Evolutionary conservation across 2,888 invertebrate species (phyloP), one percentile per base, ranked within the genome.

Genomic region (Patella caerulea): DNA sequence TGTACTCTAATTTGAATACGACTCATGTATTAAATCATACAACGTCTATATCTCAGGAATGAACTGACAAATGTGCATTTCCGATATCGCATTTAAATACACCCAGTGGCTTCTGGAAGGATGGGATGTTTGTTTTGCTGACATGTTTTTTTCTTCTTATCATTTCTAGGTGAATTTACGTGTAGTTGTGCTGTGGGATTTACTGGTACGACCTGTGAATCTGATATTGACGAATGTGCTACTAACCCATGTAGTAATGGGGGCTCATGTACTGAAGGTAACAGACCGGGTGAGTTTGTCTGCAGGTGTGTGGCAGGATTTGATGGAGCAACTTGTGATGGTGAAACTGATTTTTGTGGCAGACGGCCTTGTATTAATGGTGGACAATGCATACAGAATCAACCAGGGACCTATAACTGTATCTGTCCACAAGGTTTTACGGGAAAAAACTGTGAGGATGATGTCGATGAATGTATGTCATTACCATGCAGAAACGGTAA

Each of bases 361-460:
- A 65, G 73, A 4, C 59, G 29, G 15, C 84, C 84, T 12, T 84
- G 84, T 70, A 76, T 71, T 14, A 78, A 84, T 72, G 79, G 78
- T n/a, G 84, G 81, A 5, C 19, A 5, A 0, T 84, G 84, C 74
- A 24, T 73, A 2, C 72, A 84, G 34, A 77, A 73, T 3, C 17
- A 55, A 7, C 78, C 81, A 3, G 79, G 78, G 1, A 73, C 69
- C 14, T 83, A 76, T 71, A 17, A 34, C 29, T 84, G 84, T 56
- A 14, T 73, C 17, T 87, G 87, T 73, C 54, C 72, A 4, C 53
- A 71, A 52, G 81, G 79, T 15, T 86, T 79, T 78, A 78, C 81
- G 12, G 88, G 88, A 5, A 75, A 71, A 11, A 79, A 82, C 56
- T 88, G 88, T 79, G 84, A 86, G 72, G 59, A 71, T 14, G 45